These are phyloP conservation scores for Battus philenor DNA, from an alignment of 1,140 invertebrate species.

Conservation along the genomic window DNA sequence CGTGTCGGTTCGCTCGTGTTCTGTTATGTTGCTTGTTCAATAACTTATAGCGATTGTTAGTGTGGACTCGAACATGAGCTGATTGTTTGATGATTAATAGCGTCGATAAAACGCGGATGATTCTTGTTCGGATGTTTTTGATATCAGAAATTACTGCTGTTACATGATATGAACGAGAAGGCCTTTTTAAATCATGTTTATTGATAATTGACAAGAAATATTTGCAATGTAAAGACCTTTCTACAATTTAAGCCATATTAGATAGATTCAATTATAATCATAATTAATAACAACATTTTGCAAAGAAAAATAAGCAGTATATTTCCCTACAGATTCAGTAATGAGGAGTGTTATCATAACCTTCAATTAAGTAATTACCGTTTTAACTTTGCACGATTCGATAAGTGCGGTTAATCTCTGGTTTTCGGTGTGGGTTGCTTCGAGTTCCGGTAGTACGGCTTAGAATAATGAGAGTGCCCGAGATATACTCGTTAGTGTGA, in stretches of 20 bases:
- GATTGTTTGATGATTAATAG: constrained; percentile 3
- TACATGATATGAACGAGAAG: too few species aligned
- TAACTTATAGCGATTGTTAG: constrained; percentile 5
- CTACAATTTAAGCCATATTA: too few species aligned
- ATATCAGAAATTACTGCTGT: too few species aligned
- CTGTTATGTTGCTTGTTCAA: constrained; percentile 1
- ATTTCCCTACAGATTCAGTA: constrained; percentile 8
- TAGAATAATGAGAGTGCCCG: constrained; percentile 47
- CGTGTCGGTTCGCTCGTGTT: constrained; percentile 14
- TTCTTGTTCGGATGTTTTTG: too few species aligned
- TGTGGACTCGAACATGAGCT: constrained; percentile 1
- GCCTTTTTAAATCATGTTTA: too few species aligned
- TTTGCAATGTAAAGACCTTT: too few species aligned
- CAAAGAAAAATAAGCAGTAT: neutral
- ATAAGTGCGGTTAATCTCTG: constrained; percentile 8
- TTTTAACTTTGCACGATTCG: constrained; percentile 3
- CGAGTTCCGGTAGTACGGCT: constrained; percentile 35
- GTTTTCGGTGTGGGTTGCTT: constrained; percentile 34
- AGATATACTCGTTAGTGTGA: constrained; percentile 52
- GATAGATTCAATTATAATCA: too few species aligned
- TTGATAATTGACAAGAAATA: too few species aligned
- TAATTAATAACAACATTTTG: constrained; percentile 7
- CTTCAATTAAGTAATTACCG: constrained; percentile 6
- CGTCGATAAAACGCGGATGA: constrained; percentile 2
- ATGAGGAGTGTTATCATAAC: constrained; percentile 3